Conservation (phyloP, 2,797 vertebrate genomes). For the Acestrorhynchus altus region DNA sequence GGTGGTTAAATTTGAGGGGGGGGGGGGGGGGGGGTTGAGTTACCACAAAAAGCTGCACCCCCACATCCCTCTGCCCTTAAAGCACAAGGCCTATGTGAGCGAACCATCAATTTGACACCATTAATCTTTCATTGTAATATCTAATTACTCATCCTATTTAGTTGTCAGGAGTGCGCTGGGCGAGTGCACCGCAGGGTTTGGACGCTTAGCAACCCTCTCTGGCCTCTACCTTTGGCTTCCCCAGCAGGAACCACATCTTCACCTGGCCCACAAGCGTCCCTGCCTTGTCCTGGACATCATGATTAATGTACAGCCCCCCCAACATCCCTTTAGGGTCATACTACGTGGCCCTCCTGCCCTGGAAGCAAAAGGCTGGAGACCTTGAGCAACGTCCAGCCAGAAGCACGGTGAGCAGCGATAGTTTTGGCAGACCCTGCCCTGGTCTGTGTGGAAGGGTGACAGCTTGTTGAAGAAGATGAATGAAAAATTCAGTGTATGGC, state of each 20-base stretch:
- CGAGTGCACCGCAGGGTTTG: slow-evolving; percentile 45
- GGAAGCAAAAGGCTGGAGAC: slow-evolving; percentile 69
- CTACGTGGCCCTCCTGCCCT: slow-evolving; percentile 65
- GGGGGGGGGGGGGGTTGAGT: neutral
- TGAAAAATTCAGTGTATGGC: slow-evolving; percentile 44
- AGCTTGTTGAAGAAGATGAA: slow-evolving; percentile 62
- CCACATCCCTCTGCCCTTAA: neutral
- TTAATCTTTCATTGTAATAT: slow-evolving; percentile 66
- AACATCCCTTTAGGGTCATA: slow-evolving; percentile 63
- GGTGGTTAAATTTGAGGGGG: slow-evolving; percentile 49
- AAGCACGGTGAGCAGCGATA: slow-evolving; percentile 53
- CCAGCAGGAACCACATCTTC: slow-evolving; percentile 62
- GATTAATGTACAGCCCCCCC: slow-evolving; percentile 71
- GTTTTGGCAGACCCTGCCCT: slow-evolving; percentile 62
- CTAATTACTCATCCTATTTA: slow-evolving; percentile 64
- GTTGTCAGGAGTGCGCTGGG: slow-evolving; percentile 53
- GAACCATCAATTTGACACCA: slow-evolving; percentile 56
- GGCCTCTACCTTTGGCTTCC: slow-evolving; percentile 60
- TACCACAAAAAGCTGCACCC: neutral
- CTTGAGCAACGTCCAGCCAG: slow-evolving; percentile 66
- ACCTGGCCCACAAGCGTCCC: slow-evolving; percentile 72
- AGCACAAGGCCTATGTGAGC: slow-evolving; percentile 7
- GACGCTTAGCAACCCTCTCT: slow-evolving; percentile 57
- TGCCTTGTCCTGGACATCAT: slow-evolving; percentile 61
- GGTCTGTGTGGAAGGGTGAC: slow-evolving; percentile 42